Base-by-base conservation (phyloP, 1,140 invertebrate genomes). In the Zaprionus ornatus region DNA sequence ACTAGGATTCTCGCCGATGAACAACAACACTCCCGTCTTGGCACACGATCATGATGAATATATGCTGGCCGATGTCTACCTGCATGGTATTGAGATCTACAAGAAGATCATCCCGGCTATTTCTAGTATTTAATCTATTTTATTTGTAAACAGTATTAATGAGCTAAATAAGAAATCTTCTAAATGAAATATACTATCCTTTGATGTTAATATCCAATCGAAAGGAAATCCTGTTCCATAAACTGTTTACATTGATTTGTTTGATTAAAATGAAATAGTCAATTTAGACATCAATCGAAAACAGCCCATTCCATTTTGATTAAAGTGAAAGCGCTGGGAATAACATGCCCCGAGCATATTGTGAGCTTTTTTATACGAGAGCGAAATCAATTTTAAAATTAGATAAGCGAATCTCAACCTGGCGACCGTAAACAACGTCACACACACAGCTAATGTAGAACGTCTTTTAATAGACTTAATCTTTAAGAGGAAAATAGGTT, bases 31-130 rank as follows among this genome's bases (percentile, higher is more conserved):
- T 1, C 94, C 94, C 1, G 93, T 95, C 3, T 91, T 95, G 1
- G 92, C 97, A 10, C 97, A 97, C 83, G 96, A 97, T 81, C 95
- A 97, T 90, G 95, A 97, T 88, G 96, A 97, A 85, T 96, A 93
- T 80, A 91, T 97, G 1, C 95, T 95, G 74, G 94, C 95, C 37
- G 93, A 93, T 21, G 93, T 95, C 1, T 97, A 96, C 90, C 81
- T 97, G 3, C 87, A 93, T 37, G 97, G 96, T 12, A 95, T 97
- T 42, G 90, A 94, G 1, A 95, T 97, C 52, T 97, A 96, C 82
- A 93, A 93, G 56, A 86, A 94, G 42, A 91, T 96, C 10, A 94
- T 96, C 35, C 92, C 93, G 1, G 92, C 93, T 57, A 63, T 95
- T 1, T 93, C 93, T 37, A 95, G 94, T 88, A 79, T 79, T 66